Evolutionary conservation across 2,797 vertebrate species (phyloP), one percentile per base, ranked within the genome.

Genomic region (Ataeniobius toweri): DNA sequence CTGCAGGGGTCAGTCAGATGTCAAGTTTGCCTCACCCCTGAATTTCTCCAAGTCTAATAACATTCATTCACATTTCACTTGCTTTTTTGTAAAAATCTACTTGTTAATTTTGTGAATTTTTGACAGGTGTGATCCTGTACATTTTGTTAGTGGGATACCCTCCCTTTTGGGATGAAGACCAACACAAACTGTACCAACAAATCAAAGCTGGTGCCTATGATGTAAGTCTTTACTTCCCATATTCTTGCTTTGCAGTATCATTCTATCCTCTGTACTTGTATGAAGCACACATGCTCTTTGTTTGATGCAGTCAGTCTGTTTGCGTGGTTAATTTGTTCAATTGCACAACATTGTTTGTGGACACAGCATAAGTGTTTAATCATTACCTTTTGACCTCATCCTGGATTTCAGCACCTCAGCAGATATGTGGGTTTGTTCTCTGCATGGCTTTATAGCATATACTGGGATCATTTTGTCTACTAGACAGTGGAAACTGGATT

Each of bases 201-300:
- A 99, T 99, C 94, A 99, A 99, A 93, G 98, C 98, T 0, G 98
- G 98, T 5, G 98, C 98, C 85, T 99, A 99, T 0, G 98, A 99
- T 0, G 98, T 99, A 88, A 97, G 97, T 96, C n/a, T 24, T 13
- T 20, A 2, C 5, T 48, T 51, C 20, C 41, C 12, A 31, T 50
- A 20, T 74, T 63, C 8, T 59, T 65, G 31, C 55, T 13, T 10
- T 65, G 46, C 14, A 39, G 53, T 24, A 3, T 22, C n/a, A 3
- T 53, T 56, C 59, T 48, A 3, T 68, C 6, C 65, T 83, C 50
- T 73, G 28, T 70, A n/a, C 0, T 0, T 75, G 39, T 65, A 39
- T 78, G 68, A 51, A 18, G 18, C 20, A 22, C 1, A 55, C 20
- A 22, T 55, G 51, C 51, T 20, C 51, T 55, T 22, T 55, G 2